A percentile compares a stretch with the other conserved stretches of the same genome.
These are phyloP conservation scores for Rhegmatorhina hoffmannsi DNA, from an alignment of 2,113 vertebrate species.

Conservation along the genomic window DNA sequence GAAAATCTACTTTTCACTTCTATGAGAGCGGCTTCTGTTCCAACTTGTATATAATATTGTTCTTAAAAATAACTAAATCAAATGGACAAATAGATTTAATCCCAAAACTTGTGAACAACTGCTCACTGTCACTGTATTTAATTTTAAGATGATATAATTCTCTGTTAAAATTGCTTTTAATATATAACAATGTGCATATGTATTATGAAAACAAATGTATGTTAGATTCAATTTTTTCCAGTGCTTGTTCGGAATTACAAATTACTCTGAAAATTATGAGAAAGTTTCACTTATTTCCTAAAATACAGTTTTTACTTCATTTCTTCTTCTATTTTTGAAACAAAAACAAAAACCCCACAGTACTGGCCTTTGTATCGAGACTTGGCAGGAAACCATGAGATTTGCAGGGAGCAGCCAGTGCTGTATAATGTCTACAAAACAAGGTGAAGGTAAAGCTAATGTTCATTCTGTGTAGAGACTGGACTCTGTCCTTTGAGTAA, in stretches of 20 bases:
- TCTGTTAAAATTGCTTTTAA: not conserved
- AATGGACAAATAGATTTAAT: not conserved
- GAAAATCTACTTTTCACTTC: not conserved
- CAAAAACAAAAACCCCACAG: not conserved
- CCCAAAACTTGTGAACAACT: not conserved
- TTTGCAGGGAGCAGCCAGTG: not conserved
- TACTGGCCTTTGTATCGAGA: not conserved
- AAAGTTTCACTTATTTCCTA: not conserved
- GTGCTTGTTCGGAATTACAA: not conserved
- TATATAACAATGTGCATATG: not conserved
- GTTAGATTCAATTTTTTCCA: not conserved
- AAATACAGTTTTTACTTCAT: not conserved
- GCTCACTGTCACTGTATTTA: not conserved
- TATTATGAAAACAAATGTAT: not conserved
- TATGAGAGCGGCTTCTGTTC: not conserved
- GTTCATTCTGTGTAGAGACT: not conserved
- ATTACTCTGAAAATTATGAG: not conserved
- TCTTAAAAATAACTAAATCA: not conserved
- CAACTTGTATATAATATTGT: not conserved
- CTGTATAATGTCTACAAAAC: not conserved
- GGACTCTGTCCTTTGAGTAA: not conserved
- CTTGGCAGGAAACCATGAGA: not conserved
- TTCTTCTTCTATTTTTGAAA: not conserved
- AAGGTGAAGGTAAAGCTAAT: not conserved
- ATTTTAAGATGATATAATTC: not conserved